These are phyloP conservation scores for Pandion haliaetus DNA, from an alignment of 2,113 vertebrate genomes.

Conservation along the genomic window DNA sequence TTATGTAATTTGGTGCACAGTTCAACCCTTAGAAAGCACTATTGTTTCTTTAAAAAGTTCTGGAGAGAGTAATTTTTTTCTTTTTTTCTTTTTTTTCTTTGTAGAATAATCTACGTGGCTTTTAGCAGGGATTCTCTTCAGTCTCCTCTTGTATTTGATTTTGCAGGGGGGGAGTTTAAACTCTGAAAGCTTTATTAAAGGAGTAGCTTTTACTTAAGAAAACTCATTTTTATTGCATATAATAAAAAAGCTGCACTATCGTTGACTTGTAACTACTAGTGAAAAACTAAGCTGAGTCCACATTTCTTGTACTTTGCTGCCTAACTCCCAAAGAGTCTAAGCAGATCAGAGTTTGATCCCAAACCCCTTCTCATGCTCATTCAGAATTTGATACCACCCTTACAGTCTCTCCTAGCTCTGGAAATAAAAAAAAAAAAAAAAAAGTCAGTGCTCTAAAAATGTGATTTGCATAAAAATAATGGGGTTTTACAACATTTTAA, in stretches of 20 bases:
- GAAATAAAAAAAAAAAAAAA: neutral
- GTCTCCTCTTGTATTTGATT: conserved; percentile 20
- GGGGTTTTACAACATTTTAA: accelerated
- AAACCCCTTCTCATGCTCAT: neutral
- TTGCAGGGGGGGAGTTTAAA: neutral
- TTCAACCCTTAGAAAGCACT: neutral
- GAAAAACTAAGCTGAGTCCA: neutral
- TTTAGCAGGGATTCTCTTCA: neutral
- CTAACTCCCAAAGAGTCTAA: neutral
- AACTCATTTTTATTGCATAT: neutral
- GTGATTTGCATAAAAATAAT: neutral
- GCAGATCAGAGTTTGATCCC: neutral
- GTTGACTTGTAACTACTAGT: neutral
- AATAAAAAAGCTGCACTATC: neutral
- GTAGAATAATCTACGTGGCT: neutral
- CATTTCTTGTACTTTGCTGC: neutral
- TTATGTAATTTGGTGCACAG: neutral
- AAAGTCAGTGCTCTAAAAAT: neutral
- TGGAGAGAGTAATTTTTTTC: neutral
- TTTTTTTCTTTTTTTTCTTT: neutral
- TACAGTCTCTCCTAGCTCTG: neutral
- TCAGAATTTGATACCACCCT: neutral
- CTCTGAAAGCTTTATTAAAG: conserved; percentile 1
- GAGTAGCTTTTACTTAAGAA: conserved; percentile 1
- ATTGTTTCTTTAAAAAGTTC: neutral